A percentile compares a stretch with the other conserved stretches of the same genome.
phyloP scores from a whole-genome alignment of 2,113 vertebrate species.

The Ophthalmolycus amberensis region DNA sequence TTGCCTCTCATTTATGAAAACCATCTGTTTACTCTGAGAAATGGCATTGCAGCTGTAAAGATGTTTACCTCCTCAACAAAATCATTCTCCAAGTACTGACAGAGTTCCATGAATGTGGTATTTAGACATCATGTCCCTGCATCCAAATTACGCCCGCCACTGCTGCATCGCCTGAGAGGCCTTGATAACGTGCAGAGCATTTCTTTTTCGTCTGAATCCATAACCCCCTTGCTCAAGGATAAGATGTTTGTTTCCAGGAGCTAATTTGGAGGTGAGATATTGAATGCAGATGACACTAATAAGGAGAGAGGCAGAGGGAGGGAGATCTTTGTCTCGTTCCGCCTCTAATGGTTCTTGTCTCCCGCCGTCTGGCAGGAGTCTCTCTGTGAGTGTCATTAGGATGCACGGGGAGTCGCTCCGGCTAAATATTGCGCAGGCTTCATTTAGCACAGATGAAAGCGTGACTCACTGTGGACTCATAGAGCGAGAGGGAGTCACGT shows the following conservation, averaged over 20 bases:
- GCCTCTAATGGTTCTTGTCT: conserved; percentile 53
- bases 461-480: conserved; percentile 63
- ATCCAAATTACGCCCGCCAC: background rate
- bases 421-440: conserved; percentile 69
- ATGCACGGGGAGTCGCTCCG: conserved; percentile 54
- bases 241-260: conserved; percentile 4
- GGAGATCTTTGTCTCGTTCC: conserved; percentile 33
- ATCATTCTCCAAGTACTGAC: background rate
- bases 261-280: conserved; percentile 26
- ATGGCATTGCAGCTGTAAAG: background rate
- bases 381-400: conserved; percentile 54
- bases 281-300: conserved; percentile 40
- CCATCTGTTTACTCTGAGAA: background rate
- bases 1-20: background rate
- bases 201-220: background rate
- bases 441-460: conserved; percentile 67
- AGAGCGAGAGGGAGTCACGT: conserved; percentile 56
- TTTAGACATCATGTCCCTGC: background rate
- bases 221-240: background rate
- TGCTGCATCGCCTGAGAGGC: background rate
- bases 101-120: background rate
- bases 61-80: conserved; percentile 9
- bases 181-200: too few relatives aligned
- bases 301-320: conserved; percentile 12
- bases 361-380: conserved; percentile 55